These are phyloP conservation scores for Dipus sagitta DNA, from an alignment of 2,797 vertebrate species.

Conservation along the genomic window DNA sequence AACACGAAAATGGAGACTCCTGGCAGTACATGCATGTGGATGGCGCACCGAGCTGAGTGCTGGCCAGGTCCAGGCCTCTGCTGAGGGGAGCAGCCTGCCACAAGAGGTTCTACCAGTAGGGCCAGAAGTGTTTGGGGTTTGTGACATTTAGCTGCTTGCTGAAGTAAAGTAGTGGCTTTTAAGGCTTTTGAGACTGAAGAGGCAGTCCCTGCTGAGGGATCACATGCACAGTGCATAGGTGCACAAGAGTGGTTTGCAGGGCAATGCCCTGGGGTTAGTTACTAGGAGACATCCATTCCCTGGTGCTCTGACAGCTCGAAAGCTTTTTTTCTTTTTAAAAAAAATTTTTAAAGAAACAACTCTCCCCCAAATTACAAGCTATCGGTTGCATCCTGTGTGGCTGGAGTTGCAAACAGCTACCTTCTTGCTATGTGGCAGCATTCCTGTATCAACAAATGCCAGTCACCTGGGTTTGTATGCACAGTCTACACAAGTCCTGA, in stretches of 20 bases:
- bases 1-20: neutral
- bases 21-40: too few species aligned
- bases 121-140: neutral
- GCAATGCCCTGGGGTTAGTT: neutral
- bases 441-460: constrained; percentile 73
- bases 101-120: neutral
- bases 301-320: constrained; percentile 33
- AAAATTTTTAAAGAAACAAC: neutral
- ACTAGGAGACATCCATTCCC: neutral
- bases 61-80: neutral
- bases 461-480: constrained; percentile 47
- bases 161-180: neutral
- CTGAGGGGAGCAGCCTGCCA: neutral
- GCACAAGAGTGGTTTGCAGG: neutral
- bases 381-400: constrained; percentile 62
- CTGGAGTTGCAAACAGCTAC: constrained; percentile 60
- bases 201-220: neutral
- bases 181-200: neutral
- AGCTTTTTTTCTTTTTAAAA: neutral
- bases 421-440: constrained; percentile 37
- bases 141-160: neutral
- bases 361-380: constrained; percentile 64
- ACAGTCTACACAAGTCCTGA: constrained; percentile 43
- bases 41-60: neutral
- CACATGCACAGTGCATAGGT: neutral